Evolutionary conservation across 2,113 vertebrate species (phyloP).

Genomic region (Trachemys scripta): DNA sequence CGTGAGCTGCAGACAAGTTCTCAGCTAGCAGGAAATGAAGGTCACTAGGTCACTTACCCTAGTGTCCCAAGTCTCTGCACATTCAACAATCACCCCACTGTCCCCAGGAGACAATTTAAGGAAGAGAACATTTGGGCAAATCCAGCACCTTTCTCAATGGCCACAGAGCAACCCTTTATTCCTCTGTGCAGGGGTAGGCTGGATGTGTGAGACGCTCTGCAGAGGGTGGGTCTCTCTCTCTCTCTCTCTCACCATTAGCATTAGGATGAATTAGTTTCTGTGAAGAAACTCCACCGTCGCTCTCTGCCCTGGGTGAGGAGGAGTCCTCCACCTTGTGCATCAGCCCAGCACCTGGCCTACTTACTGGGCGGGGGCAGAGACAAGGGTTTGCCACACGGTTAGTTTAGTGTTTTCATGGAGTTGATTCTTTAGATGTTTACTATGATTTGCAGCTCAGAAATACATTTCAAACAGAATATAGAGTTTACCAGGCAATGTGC

Average conservation of each 20-base stretch:
- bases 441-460: background rate
- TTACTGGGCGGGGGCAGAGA: background rate
- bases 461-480: too few species aligned
- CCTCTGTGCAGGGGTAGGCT: background rate
- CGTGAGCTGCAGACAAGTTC: background rate
- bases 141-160: background rate
- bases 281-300: background rate
- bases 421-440: background rate
- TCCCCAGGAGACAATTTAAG: background rate
- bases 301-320: background rate
- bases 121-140: background rate
- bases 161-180: background rate
- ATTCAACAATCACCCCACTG: background rate
- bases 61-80: background rate
- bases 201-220: background rate
- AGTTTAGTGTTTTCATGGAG: background rate
- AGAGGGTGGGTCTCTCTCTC: background rate
- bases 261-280: background rate
- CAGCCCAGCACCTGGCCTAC: background rate
- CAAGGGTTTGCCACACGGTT: background rate
- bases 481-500: background rate
- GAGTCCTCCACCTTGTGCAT: background rate
- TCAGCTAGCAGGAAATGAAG: background rate
- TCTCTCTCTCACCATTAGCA: background rate
- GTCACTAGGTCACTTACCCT: background rate